Conservation (phyloP, 2,113 vertebrate genomes). For the Aix galericulata region DNA sequence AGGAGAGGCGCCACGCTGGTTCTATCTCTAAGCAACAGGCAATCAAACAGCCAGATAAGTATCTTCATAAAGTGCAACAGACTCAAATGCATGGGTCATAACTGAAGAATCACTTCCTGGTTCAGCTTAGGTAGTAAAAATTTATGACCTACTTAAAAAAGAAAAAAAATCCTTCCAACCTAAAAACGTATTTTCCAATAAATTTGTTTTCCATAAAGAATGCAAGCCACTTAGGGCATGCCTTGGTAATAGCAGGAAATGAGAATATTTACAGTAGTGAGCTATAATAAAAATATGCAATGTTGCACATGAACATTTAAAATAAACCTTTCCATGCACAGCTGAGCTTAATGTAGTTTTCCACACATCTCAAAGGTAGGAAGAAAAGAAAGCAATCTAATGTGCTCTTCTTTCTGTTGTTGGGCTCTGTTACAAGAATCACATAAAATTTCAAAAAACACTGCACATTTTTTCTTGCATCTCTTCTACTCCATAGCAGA, state of each 20-base stretch:
- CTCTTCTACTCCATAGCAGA: not conserved
- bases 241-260: slow-evolving; percentile 40
- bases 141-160: slow-evolving; percentile 73
- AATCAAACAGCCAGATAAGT: slow-evolving; percentile 82
- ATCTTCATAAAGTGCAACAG: slow-evolving; percentile 78
- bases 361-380: not conserved
- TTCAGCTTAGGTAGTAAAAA: slow-evolving; percentile 72
- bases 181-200: slow-evolving; percentile 42
- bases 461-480: not conserved
- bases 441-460: not conserved
- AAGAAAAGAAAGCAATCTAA: not conserved
- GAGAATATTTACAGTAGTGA: not conserved
- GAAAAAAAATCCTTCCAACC: slow-evolving; percentile 10
- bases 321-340: slow-evolving; percentile 1
- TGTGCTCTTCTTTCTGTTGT: not conserved
- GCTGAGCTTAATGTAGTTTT: not conserved
- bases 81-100: slow-evolving; percentile 62
- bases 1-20: slow-evolving; percentile 80
- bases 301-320: not conserved
- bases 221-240: not conserved
- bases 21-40: slow-evolving; percentile 80
- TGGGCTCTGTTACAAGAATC: not conserved
- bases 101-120: slow-evolving; percentile 70
- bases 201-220: slow-evolving; percentile 43
- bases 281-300: not conserved